These are phyloP conservation scores for Oncorhynchus mykiss DNA, from an alignment of 2,113 vertebrate genomes.

Conservation along the genomic window DNA sequence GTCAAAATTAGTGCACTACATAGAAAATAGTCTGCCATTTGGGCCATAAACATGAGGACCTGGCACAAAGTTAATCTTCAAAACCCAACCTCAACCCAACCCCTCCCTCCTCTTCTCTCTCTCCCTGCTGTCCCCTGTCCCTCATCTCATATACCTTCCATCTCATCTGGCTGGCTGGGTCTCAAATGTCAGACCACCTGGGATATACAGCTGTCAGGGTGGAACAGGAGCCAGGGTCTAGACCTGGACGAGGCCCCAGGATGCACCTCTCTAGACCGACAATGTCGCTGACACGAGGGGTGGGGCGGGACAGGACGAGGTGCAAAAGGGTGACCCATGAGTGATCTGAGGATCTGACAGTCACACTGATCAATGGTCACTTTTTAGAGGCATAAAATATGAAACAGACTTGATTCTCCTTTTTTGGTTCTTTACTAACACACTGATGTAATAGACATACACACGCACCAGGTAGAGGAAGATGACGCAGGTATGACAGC, in stretches of 20 bases:
- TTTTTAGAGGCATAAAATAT: conserved; percentile 17
- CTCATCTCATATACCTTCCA: conserved; percentile 81
- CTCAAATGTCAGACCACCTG: conserved; percentile 98
- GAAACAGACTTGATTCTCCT: background rate
- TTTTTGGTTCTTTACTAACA: background rate
- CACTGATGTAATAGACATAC: background rate
- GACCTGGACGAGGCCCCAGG: conserved; percentile 48
- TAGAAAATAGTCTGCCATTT: no score
- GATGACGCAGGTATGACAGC: conserved; percentile 5
- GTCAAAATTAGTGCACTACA: no score
- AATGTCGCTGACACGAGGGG: conserved; percentile 40
- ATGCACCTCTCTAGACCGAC: conserved; percentile 47
- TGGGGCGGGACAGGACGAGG: conserved; percentile 48
- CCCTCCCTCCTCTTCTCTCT: conserved; percentile 72
- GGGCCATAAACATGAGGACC: conserved; percentile 71
- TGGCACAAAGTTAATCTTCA: conserved; percentile 78
- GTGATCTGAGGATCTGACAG: conserved; percentile 11
- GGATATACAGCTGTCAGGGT: conserved; percentile 91
- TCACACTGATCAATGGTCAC: conserved; percentile 24
- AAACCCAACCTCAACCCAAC: conserved; percentile 64
- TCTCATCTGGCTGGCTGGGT: conserved; percentile 82
- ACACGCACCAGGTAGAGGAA: background rate
- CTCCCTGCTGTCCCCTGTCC: conserved; percentile 75
- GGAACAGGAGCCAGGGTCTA: conserved; percentile 78
- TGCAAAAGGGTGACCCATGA: conserved; percentile 29